These are phyloP conservation scores for Megamerina dolium DNA, from an alignment of 2,888 invertebrate genomes.

Conservation along the genomic window DNA sequence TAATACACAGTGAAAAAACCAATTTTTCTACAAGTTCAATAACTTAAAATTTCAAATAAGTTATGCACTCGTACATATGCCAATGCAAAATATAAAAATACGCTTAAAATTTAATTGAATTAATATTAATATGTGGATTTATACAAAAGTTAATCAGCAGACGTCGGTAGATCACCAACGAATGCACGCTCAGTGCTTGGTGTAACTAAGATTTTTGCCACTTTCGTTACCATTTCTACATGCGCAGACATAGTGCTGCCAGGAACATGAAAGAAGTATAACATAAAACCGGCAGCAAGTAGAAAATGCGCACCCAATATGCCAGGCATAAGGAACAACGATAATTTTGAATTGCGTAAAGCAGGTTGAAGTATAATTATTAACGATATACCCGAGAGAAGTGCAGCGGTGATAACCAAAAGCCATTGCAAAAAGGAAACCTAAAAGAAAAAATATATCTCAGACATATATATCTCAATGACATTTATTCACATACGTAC, in stretches of 20 bases:
- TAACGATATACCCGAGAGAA: slow-evolving; percentile 80
- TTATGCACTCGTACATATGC: too few relatives aligned
- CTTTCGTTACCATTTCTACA: slow-evolving; percentile 13
- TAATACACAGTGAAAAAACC: too few relatives aligned
- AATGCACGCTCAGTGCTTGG: too few relatives aligned
- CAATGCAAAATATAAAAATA: too few relatives aligned
- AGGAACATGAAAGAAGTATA: slow-evolving; percentile 70
- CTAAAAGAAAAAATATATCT: slow-evolving; percentile 29
- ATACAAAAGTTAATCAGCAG: too few relatives aligned
- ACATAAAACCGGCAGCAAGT: slow-evolving; percentile 80
- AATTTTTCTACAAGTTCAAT: too few relatives aligned
- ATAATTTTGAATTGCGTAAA: slow-evolving; percentile 60
- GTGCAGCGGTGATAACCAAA: slow-evolving; percentile 72
- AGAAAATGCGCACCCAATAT: slow-evolving; percentile 74
- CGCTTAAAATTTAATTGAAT: too few relatives aligned
- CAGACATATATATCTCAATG: slow-evolving; percentile 1
- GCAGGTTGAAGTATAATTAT: slow-evolving; percentile 77
- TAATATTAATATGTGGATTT: too few relatives aligned
- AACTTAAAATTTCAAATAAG: too few relatives aligned
- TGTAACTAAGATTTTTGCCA: slow-evolving; percentile 7
- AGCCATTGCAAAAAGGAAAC: slow-evolving; percentile 79
- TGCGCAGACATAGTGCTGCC: slow-evolving; percentile 7
- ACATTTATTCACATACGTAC: slow-evolving; percentile 37
- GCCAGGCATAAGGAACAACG: slow-evolving; percentile 57
- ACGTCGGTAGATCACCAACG: too few relatives aligned